Evolutionary conservation across 2,888 invertebrate genomes (phyloP).

Genomic region (Dione juno): DNA sequence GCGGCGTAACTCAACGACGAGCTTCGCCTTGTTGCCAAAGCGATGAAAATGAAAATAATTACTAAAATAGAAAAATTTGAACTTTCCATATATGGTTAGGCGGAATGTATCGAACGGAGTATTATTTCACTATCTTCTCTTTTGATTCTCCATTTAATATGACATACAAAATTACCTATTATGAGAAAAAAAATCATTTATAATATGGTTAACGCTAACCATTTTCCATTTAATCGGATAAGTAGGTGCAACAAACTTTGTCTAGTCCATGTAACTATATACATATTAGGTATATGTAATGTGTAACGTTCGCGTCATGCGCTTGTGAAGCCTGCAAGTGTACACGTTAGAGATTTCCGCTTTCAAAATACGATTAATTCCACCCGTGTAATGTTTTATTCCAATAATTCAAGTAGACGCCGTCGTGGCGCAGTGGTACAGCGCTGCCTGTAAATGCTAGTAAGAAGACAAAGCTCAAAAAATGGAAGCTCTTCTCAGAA

Average conservation of each 20-base stretch:
- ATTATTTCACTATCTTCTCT: no score
- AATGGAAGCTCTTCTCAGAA: no score
- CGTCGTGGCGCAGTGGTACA: no score
- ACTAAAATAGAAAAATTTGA: no score
- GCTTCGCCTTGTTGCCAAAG: background rate
- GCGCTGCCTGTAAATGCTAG: no score
- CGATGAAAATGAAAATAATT: no score
- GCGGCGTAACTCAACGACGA: background rate
- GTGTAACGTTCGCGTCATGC: background rate
- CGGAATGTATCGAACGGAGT: no score
- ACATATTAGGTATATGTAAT: background rate
- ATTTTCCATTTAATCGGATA: background rate
- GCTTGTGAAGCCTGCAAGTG: constrained; percentile 30
- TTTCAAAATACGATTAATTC: constrained; percentile 27
- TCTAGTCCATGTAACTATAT: constrained; percentile 14
- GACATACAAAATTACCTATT: no score
- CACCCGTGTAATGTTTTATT: constrained; percentile 9
- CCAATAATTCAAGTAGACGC: background rate
- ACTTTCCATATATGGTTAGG: no score
- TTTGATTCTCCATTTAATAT: no score
- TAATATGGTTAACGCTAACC: background rate
- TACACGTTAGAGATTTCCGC: background rate
- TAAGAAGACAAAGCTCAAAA: no score
- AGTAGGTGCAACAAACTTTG: constrained; percentile 15
- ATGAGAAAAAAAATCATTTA: background rate